phyloP scores from a whole-genome alignment of 2,888 invertebrate species.

The Alloplasta piceator region DNA sequence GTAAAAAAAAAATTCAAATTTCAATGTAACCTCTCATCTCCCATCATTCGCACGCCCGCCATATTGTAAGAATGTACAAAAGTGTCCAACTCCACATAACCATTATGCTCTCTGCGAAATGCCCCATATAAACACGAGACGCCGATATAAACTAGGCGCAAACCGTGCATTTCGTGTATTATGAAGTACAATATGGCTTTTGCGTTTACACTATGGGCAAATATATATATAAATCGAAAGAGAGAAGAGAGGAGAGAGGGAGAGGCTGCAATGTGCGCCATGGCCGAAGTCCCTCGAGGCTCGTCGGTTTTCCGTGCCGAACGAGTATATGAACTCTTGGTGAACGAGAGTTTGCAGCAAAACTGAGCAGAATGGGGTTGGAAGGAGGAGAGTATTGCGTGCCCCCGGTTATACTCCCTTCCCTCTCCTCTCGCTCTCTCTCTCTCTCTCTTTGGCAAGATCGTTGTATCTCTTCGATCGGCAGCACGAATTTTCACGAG shows the following conservation, averaged over 20 bases:
- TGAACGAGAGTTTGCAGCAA: conserved; percentile 64
- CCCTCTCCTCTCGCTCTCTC: conserved; percentile 42
- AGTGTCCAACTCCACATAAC: not conserved
- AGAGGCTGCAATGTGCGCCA: not conserved
- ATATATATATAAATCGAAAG: not conserved
- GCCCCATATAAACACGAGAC: not conserved
- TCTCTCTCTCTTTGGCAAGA: conserved; percentile 48
- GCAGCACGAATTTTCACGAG: conserved; percentile 70
- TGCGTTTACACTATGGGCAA: conserved; percentile 4
- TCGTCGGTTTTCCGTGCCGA: conserved; percentile 54
- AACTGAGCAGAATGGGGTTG: conserved; percentile 13
- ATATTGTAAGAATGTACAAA: too few relatives aligned
- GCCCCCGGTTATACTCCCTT: conserved; percentile 55
- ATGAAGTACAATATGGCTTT: conserved; percentile 20
- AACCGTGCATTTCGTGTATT: conserved; percentile 29
- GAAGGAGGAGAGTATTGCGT: conserved; percentile 49
- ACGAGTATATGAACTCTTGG: conserved; percentile 37
- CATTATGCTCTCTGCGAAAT: not conserved
- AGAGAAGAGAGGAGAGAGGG: not conserved
- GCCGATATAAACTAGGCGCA: not conserved
- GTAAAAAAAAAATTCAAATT: too few relatives aligned
- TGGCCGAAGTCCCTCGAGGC: conserved; percentile 54
- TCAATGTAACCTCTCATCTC: too few relatives aligned
- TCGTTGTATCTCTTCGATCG: conserved; percentile 68
- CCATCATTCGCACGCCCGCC: too few relatives aligned